A percentile compares a stretch with the other conserved stretches of the same genome.
phyloP scores from a whole-genome alignment of 1,140 invertebrate genomes.

The Grapholita molesta region DNA sequence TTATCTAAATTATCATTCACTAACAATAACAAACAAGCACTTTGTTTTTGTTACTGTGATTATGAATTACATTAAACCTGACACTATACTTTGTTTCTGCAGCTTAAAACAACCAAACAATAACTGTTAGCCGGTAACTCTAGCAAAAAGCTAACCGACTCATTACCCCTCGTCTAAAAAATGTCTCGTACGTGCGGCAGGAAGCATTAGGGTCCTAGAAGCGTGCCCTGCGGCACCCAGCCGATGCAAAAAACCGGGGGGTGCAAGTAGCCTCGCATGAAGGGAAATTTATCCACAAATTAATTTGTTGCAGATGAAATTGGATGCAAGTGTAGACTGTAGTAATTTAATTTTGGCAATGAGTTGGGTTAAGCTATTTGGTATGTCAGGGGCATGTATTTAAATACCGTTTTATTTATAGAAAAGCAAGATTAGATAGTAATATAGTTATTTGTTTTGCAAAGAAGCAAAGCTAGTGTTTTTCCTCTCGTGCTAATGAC shows the following conservation, averaged over 20 bases:
- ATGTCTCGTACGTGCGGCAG: conserved; percentile 48
- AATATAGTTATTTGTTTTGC: background rate
- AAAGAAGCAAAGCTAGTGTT: background rate
- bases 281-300: conserved; percentile 75
- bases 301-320: conserved; percentile 65
- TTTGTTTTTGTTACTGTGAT: background rate
- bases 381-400: background rate
- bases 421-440: background rate
- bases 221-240: conserved; percentile 52
- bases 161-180: conserved; percentile 24
- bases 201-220: conserved; percentile 68
- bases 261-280: conserved; percentile 66
- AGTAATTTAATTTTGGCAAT: background rate
- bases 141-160: conserved; percentile 18
- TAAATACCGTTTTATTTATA: background rate
- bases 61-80: background rate
- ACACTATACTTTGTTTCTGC: conserved; percentile 27
- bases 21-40: background rate
- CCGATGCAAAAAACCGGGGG: conserved; percentile 47
- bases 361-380: background rate
- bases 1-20: no score
- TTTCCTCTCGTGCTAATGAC: no score
- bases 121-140: background rate
- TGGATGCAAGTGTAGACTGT: conserved; percentile 50
- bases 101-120: conserved; percentile 19